Conservation (phyloP, 2,113 vertebrate genomes). For the Ursus arctos region DNA sequence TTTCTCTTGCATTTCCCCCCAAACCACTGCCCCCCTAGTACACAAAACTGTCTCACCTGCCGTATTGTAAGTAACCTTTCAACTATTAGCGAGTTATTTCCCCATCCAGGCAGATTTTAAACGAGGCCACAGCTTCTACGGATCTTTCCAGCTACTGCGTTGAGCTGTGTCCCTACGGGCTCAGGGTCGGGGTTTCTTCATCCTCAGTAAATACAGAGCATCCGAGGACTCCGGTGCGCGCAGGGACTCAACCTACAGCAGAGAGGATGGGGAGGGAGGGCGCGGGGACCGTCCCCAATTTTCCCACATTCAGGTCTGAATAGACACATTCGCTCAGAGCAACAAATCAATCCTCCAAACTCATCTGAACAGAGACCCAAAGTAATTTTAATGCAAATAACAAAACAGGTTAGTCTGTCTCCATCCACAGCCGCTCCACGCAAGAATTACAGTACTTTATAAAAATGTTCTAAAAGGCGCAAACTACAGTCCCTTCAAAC, state of each 20-base stretch:
- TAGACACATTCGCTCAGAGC: not conserved
- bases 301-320: not conserved
- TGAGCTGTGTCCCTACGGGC: not conserved
- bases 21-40: not conserved
- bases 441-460: conserved; percentile 78
- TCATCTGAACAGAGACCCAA: conserved; percentile 59
- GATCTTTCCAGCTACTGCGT: not conserved
- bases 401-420: conserved; percentile 73
- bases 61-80: not conserved
- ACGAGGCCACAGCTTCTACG: not conserved
- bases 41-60: not conserved
- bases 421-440: not conserved
- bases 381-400: conserved; percentile 76
- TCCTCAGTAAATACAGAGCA: not conserved
- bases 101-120: not conserved
- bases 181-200: not conserved
- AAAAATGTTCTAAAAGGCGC: conserved; percentile 60
- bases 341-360: not conserved
- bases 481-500: conserved; percentile 74
- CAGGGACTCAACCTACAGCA: not conserved
- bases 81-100: not conserved
- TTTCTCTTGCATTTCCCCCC: conserved; percentile 17
- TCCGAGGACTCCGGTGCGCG: not conserved
- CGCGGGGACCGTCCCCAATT: not conserved
- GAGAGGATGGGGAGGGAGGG: accelerated